Percentiles rank a stretch among this genome's conserved stretches.
These are phyloP conservation scores for Papilio helenus DNA, from an alignment of 1,140 invertebrate genomes.

Conservation along the genomic window DNA sequence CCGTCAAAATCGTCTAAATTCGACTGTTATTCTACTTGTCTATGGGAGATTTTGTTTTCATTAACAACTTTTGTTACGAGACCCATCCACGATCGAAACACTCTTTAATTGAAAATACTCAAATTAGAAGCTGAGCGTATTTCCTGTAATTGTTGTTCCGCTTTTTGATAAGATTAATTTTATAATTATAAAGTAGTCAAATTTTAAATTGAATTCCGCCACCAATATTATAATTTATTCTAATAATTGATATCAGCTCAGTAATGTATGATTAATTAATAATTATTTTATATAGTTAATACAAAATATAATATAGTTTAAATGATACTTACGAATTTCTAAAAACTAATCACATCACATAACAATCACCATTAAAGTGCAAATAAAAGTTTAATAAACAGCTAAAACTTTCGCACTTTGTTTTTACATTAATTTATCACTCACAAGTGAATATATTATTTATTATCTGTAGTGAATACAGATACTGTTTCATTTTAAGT, in stretches of 20 bases:
- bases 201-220: not conserved
- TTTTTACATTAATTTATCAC: constrained; percentile 22
- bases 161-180: not conserved
- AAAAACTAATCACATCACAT: constrained; percentile 73
- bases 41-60: not conserved
- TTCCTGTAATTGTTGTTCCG: not conserved
- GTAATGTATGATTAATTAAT: not conserved
- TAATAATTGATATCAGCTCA: not conserved
- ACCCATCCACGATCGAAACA: not conserved
- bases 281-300: not conserved
- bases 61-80: not conserved
- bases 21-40: not conserved
- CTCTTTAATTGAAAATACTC: not conserved
- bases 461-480: constrained; percentile 7
- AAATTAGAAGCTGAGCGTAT: not conserved
- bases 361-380: constrained; percentile 57
- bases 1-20: not conserved
- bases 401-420: not conserved
- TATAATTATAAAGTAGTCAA: not conserved
- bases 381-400: constrained; percentile 27
- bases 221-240: not conserved
- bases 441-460: constrained; percentile 4
- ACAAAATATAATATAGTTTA: constrained; percentile 4
- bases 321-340: constrained; percentile 71
- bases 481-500: constrained; percentile 55